Evolutionary conservation across 1,140 invertebrate species (phyloP), one percentile per base, ranked within the genome.

Genomic region (Diorhabda carinulata): DNA sequence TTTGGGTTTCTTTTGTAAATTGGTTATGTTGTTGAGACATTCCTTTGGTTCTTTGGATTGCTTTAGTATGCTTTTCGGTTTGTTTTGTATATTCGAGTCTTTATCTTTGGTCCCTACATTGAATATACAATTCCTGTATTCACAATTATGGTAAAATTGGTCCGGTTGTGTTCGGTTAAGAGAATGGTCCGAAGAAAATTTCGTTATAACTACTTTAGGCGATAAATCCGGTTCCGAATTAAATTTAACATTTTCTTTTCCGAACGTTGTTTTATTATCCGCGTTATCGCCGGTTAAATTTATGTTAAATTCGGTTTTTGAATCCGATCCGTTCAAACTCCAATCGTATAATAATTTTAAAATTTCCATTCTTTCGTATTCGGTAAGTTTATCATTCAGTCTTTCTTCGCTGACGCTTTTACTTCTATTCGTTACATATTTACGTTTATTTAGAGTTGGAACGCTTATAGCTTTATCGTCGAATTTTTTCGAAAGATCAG

Each of bases 401-500:
- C 74, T 76, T 64, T 79, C 77, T 66, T 77, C 70, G 69, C 77
- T 79, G 2, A 76, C 72, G 56, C 74, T 77, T 60, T 78, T 76
- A 59, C 75, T 79, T 67, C 71, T 72, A 47, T 61, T 76, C 3
- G 70, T 64, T 45, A 73, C 58, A 42, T 66, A 70, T 67, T 72
- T 73, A 4, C 43, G 61, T 58, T 70, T 74, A 57, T 68, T 74
- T 25, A 79, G 67, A 44, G 72, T 66, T 5, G 78, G 78, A 41
- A 76, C 72, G 63, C 80, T 80, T 7, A 67, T 71, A 25, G 77
- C 70, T 61, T 74, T 77, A 52, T 75, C 68, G 64, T 83, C 77
- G 72, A 89, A 89, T 73, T 86, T 86, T 72, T 85, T 85, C 2
- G 87, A 84, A 59, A 89, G 74, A 8, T 86, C 86, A 72, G 72